Evolutionary conservation across 2,888 invertebrate genomes (phyloP).

Genomic region (Ernsta delagoae): DNA sequence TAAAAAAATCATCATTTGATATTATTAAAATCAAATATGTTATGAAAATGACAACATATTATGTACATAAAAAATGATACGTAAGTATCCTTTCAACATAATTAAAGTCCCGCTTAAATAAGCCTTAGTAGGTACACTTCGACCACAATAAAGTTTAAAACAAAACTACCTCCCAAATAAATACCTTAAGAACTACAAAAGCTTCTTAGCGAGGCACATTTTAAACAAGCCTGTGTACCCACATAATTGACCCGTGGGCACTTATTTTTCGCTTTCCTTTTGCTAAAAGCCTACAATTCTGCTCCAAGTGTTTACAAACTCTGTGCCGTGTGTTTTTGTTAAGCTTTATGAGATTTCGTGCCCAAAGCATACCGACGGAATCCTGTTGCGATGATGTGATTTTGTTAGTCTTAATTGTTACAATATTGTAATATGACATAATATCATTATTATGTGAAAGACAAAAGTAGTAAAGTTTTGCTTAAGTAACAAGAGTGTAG

Average conservation of each 20-base stretch:
- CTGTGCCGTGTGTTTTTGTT: not conserved
- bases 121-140: too few species aligned
- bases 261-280: slow-evolving; percentile 22
- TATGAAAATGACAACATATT: too few species aligned
- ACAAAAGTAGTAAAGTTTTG: too few species aligned
- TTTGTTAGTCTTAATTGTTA: too few species aligned
- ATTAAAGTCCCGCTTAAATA: too few species aligned
- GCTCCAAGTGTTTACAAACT: slow-evolving; percentile 18
- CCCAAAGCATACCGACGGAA: too few species aligned
- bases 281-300: not conserved
- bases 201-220: not conserved
- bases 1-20: too few species aligned
- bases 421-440: too few species aligned
- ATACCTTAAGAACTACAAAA: not conserved
- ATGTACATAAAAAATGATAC: not conserved
- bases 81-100: not conserved
- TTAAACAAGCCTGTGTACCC: slow-evolving; percentile 6
- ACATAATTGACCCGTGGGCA: slow-evolving; percentile 21
- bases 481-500: too few species aligned
- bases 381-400: too few species aligned
- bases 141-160: not conserved
- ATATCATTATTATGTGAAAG: too few species aligned
- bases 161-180: not conserved
- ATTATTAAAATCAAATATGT: too few species aligned
- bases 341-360: not conserved